phyloP scores from a whole-genome alignment of 2,888 invertebrate genomes.

The Xanthia icteritia region DNA sequence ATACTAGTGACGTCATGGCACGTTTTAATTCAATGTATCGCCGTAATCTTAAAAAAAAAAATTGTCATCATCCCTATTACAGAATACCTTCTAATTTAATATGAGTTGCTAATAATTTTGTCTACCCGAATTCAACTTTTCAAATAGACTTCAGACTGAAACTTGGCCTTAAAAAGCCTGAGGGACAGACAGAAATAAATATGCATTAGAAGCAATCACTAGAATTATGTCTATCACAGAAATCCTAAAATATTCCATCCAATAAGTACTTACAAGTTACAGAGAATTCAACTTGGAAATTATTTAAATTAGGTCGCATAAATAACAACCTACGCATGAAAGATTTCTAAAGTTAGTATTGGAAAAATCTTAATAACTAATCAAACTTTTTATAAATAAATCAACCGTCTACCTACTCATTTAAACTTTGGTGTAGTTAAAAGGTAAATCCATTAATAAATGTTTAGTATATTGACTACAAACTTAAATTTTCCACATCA shows the following conservation, averaged over 20 bases:
- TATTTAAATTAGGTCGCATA: constrained; percentile 12
- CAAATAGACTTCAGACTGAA: not conserved
- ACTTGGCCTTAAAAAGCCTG: not conserved
- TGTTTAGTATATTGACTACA: not conserved
- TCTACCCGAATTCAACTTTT: not conserved
- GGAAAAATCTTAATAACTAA: constrained; percentile 4
- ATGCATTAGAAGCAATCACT: not conserved
- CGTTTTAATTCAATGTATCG: too few relatives aligned
- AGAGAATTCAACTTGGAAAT: constrained; percentile 17
- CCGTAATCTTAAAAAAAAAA: too few relatives aligned
- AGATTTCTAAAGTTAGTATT: constrained; percentile 2
- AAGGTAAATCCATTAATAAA: not conserved
- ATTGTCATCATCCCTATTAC: too few relatives aligned
- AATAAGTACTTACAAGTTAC: not conserved
- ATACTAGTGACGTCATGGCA: too few relatives aligned
- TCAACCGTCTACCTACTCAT: not conserved
- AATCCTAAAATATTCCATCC: constrained; percentile 1
- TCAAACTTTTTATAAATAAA: constrained; percentile 17
- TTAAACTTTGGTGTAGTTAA: not conserved
- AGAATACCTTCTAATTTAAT: not conserved
- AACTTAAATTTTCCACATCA: not conserved
- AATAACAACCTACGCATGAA: constrained; percentile 9
- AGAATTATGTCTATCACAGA: constrained; percentile 1
- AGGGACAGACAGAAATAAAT: not conserved
- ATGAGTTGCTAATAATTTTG: not conserved